phyloP scores from a whole-genome alignment of 2,113 vertebrate genomes.

The Hylia prasina region DNA sequence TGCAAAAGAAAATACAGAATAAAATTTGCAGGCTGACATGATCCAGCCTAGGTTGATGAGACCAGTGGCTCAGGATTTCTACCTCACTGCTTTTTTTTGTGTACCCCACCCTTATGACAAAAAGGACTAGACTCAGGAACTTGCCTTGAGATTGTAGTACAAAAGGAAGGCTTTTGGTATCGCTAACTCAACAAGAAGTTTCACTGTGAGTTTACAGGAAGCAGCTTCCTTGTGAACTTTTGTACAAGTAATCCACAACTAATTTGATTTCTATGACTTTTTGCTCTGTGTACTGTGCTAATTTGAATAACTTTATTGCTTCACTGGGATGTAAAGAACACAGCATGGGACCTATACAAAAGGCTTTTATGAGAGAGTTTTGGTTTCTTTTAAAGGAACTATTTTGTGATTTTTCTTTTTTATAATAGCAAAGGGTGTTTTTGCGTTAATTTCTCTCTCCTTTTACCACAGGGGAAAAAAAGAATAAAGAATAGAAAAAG shows the following conservation, averaged over 20 bases:
- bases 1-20: neutral
- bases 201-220: neutral
- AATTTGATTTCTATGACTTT: neutral
- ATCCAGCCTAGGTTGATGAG: neutral
- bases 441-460: rapidly evolving
- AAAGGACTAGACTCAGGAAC: neutral
- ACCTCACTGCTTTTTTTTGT: neutral
- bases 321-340: neutral
- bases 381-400: neutral
- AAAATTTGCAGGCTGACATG: neutral
- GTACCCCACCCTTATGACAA: neutral
- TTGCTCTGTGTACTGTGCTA: neutral
- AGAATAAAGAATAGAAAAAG: neutral
- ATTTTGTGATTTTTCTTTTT: neutral
- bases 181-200: neutral
- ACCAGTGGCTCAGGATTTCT: neutral
- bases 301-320: neutral
- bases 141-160: neutral
- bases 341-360: neutral
- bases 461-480: neutral
- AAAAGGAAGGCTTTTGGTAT: neutral
- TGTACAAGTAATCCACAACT: neutral
- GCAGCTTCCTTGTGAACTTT: neutral
- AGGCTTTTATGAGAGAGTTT: neutral
- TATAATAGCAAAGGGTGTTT: neutral